These are phyloP conservation scores for Australoheros scitulus DNA, from an alignment of 2,113 vertebrate species.

Conservation along the genomic window DNA sequence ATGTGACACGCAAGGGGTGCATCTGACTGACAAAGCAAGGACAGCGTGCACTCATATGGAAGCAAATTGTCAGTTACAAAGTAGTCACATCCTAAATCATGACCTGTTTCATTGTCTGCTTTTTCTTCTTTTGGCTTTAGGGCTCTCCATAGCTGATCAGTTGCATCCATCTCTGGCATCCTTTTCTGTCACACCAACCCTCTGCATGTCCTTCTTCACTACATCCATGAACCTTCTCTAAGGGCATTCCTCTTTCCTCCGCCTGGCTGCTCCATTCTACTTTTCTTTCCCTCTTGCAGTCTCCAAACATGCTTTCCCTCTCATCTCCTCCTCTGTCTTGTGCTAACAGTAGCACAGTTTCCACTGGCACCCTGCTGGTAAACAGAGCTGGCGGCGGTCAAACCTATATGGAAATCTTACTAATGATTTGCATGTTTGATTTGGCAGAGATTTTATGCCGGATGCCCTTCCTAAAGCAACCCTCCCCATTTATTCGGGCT, in stretches of 20 bases:
- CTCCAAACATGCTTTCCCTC: not conserved
- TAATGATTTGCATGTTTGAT: not conserved
- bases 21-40: not conserved
- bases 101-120: not conserved
- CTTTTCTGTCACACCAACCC: not conserved
- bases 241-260: not conserved
- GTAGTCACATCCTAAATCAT: not conserved
- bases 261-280: no score
- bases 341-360: not conserved
- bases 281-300: no score
- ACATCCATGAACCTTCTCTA: not conserved
- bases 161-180: not conserved
- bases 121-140: not conserved
- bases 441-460: rapidly evolving
- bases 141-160: not conserved
- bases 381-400: not conserved
- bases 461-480: not conserved
- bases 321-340: not conserved
- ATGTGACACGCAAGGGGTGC: not conserved
- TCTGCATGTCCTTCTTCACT: not conserved
- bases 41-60: not conserved
- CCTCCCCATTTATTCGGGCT: no score
- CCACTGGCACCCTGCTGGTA: not conserved
- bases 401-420: not conserved
- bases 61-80: not conserved